Percentiles rank a stretch among this genome's conserved stretches.
Conservation (phyloP, 2,113 vertebrate genomes). For the Sclerurus mexicanus region DNA sequence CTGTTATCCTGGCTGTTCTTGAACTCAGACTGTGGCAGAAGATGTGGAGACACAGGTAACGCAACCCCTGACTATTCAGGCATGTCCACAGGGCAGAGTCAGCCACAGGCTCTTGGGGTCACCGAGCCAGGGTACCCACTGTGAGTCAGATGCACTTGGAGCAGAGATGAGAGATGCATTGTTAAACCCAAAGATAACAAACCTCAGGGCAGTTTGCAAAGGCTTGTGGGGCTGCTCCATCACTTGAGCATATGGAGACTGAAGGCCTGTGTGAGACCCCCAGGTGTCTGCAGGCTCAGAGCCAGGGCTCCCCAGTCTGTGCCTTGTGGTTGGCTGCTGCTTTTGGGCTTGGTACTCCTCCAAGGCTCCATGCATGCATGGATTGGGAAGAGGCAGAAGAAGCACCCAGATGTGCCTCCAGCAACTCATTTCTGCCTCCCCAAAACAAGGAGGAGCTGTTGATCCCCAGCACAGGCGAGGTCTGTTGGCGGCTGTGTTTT, state of each 20-base stretch:
- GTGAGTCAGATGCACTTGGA: neutral
- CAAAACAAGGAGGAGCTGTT: neutral
- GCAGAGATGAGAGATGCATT: neutral
- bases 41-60: neutral
- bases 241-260: neutral
- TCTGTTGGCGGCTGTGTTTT: neutral
- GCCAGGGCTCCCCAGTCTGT: neutral
- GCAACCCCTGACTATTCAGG: rapidly evolving
- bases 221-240: neutral
- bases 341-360: neutral
- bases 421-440: neutral
- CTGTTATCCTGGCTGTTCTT: neutral
- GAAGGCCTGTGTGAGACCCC: neutral
- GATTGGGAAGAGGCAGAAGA: neutral
- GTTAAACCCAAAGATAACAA: neutral
- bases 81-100: neutral
- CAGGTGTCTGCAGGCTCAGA: rapidly evolving
- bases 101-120: rapidly evolving
- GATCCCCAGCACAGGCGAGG: neutral
- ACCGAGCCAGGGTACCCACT: rapidly evolving
- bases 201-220: neutral
- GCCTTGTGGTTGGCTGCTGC: neutral
- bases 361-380: rapidly evolving
- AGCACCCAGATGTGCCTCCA: neutral
- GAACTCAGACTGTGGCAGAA: neutral